Base-by-base conservation (phyloP, 2,888 invertebrate species). In the Lycaena phlaeas region DNA sequence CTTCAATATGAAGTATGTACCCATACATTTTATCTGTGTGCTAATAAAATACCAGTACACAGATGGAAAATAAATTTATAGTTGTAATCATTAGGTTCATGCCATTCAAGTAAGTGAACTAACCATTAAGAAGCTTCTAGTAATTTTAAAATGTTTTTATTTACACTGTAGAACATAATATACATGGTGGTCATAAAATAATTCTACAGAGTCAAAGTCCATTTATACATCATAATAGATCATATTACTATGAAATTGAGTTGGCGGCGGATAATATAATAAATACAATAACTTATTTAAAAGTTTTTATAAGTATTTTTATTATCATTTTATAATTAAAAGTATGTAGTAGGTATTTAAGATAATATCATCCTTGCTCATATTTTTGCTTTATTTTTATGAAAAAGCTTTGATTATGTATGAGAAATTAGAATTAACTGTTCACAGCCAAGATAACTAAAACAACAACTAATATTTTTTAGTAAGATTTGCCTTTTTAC, bases 1-100 rank as follows among this genome's bases (percentile, higher is more conserved):
- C 45, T 45, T 45, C 42, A 45, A 45, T 45, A 40, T 45, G 45
- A 45, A 45, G 45, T 39, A 25, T 15, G 22, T 26, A 31, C 11
- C 18, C 34, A 30, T 15, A 15, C 22, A 10, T 17, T 31, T 31
- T 10, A 34, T 22, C 12, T 17, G 12, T 17, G 11, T 34, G 34
- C 18, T 15, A 31, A 17, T 17, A 7, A 22, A 22, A 6, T 31
- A 17, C 30, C 30, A 31, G 31, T 18, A 18, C 31, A 31, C 31
- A 31, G 31, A 29, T 29, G 14, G 9, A 14, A 29, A 14, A 29
- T 29, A n/a, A 14, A 14, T 5, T 15, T 30, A 15, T 30, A 10
- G 15, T 15, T 30, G 14, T 10, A 15, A 15, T 5, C 4, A 4
- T 18, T n/a, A n/a, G n/a, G n/a, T n/a, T n/a, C n/a, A n/a, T n/a